Evolutionary conservation across 1,140 invertebrate genomes (phyloP).

Genomic region (Hypsibius dujardini): DNA sequence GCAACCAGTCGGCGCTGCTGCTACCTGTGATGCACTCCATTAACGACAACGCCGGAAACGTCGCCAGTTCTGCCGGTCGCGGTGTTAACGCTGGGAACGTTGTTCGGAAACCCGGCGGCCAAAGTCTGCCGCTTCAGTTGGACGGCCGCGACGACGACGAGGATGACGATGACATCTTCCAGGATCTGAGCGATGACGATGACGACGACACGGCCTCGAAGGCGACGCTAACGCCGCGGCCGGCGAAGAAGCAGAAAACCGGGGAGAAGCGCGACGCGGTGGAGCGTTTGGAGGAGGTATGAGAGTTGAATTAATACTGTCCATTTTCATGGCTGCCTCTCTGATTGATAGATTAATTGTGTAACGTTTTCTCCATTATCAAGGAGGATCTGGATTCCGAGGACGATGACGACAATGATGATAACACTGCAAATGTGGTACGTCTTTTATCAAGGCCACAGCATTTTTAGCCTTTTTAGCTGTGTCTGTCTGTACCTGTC

Average conservation of each 20-base stretch:
- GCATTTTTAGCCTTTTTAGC: too few species aligned
- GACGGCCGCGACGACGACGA: conserved; percentile 37
- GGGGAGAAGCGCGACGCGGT: too few species aligned
- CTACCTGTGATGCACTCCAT: neutral
- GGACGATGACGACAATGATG: conserved; percentile 83
- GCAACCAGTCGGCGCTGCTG: neutral
- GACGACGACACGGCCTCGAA: too few species aligned
- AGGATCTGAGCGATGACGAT: conserved; percentile 43
- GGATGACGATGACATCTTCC: conserved; percentile 52
- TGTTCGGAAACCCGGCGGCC: neutral
- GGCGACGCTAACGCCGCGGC: too few species aligned
- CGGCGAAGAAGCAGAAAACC: too few species aligned
- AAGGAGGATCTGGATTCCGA: conserved; percentile 83
- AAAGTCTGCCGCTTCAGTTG: neutral
- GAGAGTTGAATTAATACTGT: too few species aligned
- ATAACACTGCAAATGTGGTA: conserved; percentile 73
- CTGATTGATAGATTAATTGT: too few species aligned
- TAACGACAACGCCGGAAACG: neutral
- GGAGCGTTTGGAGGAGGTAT: too few species aligned
- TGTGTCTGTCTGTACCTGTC: too few species aligned
- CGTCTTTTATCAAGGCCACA: too few species aligned
- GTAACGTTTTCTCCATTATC: conserved; percentile 23
- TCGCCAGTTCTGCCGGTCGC: neutral
- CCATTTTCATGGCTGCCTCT: too few species aligned
- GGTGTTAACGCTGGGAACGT: neutral